These are phyloP conservation scores for Caradrina kadenii DNA, from an alignment of 2,888 invertebrate species.

Conservation along the genomic window DNA sequence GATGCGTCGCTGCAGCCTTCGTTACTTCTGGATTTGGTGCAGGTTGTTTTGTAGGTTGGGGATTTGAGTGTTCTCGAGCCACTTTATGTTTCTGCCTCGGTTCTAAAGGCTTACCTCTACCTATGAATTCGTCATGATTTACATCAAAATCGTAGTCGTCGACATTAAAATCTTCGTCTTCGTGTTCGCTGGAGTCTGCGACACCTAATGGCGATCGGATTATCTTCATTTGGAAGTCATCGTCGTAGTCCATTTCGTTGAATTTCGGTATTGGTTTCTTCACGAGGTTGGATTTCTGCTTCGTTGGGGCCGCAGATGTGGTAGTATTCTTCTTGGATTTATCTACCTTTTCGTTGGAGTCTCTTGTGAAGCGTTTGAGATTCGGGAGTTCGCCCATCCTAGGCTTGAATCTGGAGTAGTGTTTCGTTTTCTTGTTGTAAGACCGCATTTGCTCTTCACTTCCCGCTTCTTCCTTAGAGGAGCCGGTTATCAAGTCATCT, in stretches of 20 bases:
- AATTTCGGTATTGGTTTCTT: slow-evolving; percentile 84
- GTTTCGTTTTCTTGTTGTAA: slow-evolving; percentile 60
- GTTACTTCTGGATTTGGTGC: slow-evolving; percentile 53
- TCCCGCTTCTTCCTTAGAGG: slow-evolving; percentile 67
- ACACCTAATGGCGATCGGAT: slow-evolving; percentile 65
- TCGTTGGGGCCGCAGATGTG: slow-evolving; percentile 22
- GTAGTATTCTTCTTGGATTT: slow-evolving; percentile 41
- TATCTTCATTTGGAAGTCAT: slow-evolving; percentile 77
- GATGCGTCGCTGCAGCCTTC: slow-evolving; percentile 36
- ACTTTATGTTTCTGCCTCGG: slow-evolving; percentile 72
- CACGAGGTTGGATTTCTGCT: slow-evolving; percentile 67
- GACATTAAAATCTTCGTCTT: slow-evolving; percentile 85
- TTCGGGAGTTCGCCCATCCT: slow-evolving; percentile 8
- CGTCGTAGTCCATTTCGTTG: slow-evolving; percentile 77
- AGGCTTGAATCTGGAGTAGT: slow-evolving; percentile 44
- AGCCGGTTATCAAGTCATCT: slow-evolving; percentile 60
- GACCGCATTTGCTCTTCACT: slow-evolving; percentile 62
- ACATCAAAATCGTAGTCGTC: slow-evolving; percentile 85
- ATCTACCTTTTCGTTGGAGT: slow-evolving; percentile 56
- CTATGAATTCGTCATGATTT: slow-evolving; percentile 81
- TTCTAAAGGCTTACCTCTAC: slow-evolving; percentile 79
- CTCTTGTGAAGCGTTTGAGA: slow-evolving; percentile 55
- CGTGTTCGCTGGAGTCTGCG: slow-evolving; percentile 78
- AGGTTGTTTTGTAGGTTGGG: slow-evolving; percentile 16
- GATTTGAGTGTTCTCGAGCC: slow-evolving; percentile 20